Conservation (phyloP, 2,888 invertebrate genomes). For the Ceratothoa steindachneri region DNA sequence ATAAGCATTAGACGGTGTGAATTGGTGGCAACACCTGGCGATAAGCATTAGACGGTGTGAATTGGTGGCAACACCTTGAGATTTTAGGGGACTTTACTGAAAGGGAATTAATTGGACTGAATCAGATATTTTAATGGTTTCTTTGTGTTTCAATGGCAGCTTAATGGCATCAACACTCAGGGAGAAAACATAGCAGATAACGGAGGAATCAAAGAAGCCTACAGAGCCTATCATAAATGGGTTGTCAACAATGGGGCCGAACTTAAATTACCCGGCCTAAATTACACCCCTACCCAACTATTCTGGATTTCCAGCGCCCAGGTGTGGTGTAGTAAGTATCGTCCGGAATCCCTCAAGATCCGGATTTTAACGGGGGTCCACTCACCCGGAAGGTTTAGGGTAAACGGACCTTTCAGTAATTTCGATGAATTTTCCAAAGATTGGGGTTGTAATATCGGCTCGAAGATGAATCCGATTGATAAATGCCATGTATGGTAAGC, state of each 20-base stretch:
- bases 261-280: conserved; percentile 66
- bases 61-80: too few relatives aligned
- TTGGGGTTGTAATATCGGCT: conserved; percentile 61
- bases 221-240: conserved; percentile 64
- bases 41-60: too few relatives aligned
- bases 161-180: conserved; percentile 86
- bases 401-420: conserved; percentile 63
- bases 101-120: too few relatives aligned
- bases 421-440: conserved; percentile 61
- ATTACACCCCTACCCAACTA: conserved; percentile 60
- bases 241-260: conserved; percentile 58
- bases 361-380: conserved; percentile 72
- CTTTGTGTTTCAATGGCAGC: conserved; percentile 60
- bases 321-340: conserved; percentile 80
- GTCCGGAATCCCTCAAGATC: conserved; percentile 67
- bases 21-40: too few relatives aligned
- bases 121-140: too few relatives aligned
- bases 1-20: too few relatives aligned
- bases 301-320: conserved; percentile 82
- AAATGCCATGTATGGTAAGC: conserved; percentile 64
- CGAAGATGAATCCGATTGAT: conserved; percentile 62
- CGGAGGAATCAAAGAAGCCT: conserved; percentile 86
- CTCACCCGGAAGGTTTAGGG: conserved; percentile 59
- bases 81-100: too few relatives aligned
- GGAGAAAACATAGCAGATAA: conserved; percentile 95